A percentile compares a stretch with the other conserved stretches of the same genome.
phyloP scores from a whole-genome alignment of 2,888 invertebrate species.

The Cephus sareptanus region DNA sequence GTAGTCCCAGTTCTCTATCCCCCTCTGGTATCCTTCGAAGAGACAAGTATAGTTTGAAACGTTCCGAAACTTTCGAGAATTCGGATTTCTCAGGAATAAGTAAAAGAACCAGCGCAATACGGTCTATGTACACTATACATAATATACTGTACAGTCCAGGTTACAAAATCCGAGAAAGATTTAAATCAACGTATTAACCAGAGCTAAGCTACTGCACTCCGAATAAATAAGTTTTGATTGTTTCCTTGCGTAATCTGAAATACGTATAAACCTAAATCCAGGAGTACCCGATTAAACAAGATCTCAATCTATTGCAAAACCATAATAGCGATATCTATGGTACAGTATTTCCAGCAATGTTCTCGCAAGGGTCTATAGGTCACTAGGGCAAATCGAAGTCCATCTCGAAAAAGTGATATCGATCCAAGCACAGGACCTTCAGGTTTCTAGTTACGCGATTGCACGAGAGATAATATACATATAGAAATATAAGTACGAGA shows the following conservation, averaged over 20 bases:
- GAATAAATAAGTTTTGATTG: neutral
- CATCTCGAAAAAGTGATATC: neutral
- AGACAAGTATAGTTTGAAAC: neutral
- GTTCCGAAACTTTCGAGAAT: neutral
- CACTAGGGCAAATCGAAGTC: neutral
- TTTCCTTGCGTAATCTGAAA: neutral
- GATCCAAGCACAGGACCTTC: neutral
- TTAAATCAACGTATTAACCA: neutral
- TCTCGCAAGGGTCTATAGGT: neutral
- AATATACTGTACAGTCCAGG: neutral
- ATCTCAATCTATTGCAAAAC: neutral
- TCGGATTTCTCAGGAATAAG: neutral
- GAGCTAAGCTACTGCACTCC: neutral
- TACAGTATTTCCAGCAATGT: neutral
- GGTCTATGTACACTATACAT: neutral
- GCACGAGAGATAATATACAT: neutral
- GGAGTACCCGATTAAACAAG: neutral
- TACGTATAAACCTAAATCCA: neutral
- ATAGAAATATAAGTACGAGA: neutral
- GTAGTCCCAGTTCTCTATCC: neutral
- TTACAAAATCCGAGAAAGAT: neutral
- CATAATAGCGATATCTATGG: neutral
- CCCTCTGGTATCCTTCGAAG: neutral
- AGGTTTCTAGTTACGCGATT: neutral
- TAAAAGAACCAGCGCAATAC: neutral